Evolutionary conservation across 2,888 invertebrate genomes (phyloP), one percentile per base, ranked within the genome.

Genomic region (Clanis bilineata): DNA sequence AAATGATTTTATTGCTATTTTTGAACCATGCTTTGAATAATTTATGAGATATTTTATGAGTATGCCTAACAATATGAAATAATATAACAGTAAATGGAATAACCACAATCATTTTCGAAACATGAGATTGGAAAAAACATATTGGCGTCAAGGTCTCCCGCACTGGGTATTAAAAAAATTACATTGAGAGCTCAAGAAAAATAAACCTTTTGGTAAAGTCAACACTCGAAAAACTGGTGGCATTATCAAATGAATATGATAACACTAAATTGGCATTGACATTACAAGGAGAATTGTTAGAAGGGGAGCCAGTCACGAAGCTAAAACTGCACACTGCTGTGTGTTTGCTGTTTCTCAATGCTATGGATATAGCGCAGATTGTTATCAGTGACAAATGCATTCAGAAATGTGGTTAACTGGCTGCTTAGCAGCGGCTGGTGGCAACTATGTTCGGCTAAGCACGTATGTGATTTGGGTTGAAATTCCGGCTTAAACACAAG

Each of bases 371-470:
- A 71, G 76, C 67, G 65, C 61, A 71, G 84, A 90, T 87, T 74
- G 74, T 79, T 80, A 90, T 89, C 76, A 76, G 70, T 81, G 84
- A 89, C 88, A 85, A 87, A 88, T 86, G 80, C 76, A 77, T 69
- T 72, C 74, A 38, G 25, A 51, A 39, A 23, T 25, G n/a, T 45
- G 32, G 38, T 38, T 47, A 7, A 45, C 15, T 5, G 9, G 45
- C 44, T 45, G 32, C 25, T 39, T 51, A 44, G 9, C 21, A 21
- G 25, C 45, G 23, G 25, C 15, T 45, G 23, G 45, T 23, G 21
- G 43, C 10, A 45, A 45, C 21, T 32, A 10, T 23, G 44, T 45
- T 57, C 4, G 23, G 22, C 21, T 22, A 25, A 57, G 15, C 36
- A 21, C 45, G 22, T 45, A 23, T 32, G n/a, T 36, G n/a, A n/a